Conservation (phyloP, 2,113 vertebrate species). For the Chionis minor region DNA sequence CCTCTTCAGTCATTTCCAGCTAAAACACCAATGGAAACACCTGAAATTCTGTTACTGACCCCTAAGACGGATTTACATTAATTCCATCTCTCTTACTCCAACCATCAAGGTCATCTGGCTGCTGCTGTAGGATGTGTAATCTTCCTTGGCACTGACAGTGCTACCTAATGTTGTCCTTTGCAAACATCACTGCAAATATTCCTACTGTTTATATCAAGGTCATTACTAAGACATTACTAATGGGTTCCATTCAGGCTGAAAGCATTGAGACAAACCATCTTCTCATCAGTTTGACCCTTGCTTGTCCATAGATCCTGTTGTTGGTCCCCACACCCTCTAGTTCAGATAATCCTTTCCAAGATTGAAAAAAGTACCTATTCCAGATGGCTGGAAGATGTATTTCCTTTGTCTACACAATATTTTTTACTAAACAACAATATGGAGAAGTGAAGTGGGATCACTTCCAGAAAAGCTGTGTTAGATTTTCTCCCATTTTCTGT, state of each 20-base stretch:
- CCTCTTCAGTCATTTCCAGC: background rate
- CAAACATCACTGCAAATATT: background rate
- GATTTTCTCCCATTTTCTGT: background rate
- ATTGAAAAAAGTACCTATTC: background rate
- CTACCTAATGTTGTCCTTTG: background rate
- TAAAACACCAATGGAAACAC: background rate
- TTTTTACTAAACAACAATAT: background rate
- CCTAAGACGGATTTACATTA: background rate
- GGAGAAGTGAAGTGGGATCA: background rate
- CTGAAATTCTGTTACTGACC: background rate
- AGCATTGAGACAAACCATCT: background rate
- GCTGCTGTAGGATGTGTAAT: background rate
- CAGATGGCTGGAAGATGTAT: background rate
- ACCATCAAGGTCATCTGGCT: background rate
- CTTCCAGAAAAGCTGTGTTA: background rate
- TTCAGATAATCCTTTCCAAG: background rate
- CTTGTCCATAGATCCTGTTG: background rate
- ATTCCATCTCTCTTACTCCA: background rate
- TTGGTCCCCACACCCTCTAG: background rate
- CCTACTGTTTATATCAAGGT: background rate
- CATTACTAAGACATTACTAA: background rate
- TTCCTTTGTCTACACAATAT: background rate
- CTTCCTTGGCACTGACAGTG: background rate
- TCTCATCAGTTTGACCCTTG: background rate
- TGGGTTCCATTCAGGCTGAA: background rate